phyloP scores from a whole-genome alignment of 2,113 vertebrate species.

The Cinclus cinclus region DNA sequence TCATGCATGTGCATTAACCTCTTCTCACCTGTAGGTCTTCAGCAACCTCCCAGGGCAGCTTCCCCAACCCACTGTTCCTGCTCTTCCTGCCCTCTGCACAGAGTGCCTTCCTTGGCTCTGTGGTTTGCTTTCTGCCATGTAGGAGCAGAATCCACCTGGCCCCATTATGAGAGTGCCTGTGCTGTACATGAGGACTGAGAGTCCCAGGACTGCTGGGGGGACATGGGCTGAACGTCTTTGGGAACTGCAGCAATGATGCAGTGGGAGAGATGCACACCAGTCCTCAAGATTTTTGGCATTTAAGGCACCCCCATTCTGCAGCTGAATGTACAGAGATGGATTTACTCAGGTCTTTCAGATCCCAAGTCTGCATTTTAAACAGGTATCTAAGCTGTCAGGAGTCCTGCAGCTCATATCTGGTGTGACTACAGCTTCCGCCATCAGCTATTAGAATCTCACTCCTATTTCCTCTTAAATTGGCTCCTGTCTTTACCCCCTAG shows the following conservation, averaged over 20 bases:
- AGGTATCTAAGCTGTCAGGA: not conserved
- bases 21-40: not conserved
- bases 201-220: not conserved
- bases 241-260: not conserved
- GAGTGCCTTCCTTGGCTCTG: not conserved
- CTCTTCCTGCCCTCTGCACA: not conserved
- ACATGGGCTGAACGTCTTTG: not conserved
- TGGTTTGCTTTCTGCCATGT: not conserved
- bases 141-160: not conserved
- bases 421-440: not conserved
- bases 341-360: not conserved
- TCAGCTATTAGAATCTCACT: not conserved
- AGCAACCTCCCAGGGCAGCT: not conserved
- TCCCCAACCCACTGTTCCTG: rapidly evolving
- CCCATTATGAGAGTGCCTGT: not conserved
- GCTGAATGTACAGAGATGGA: not conserved
- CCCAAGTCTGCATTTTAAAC: not conserved
- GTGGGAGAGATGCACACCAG: not conserved
- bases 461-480: not conserved
- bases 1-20: rapidly evolving
- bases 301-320: not conserved
- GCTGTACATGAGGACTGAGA: not conserved
- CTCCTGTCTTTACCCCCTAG: not conserved
- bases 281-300: not conserved
- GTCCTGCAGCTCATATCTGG: not conserved